Percentiles rank a stretch among this genome's conserved stretches.
Evolutionary conservation across 2,113 vertebrate species (phyloP).

Genomic region (Pongo abelii): DNA sequence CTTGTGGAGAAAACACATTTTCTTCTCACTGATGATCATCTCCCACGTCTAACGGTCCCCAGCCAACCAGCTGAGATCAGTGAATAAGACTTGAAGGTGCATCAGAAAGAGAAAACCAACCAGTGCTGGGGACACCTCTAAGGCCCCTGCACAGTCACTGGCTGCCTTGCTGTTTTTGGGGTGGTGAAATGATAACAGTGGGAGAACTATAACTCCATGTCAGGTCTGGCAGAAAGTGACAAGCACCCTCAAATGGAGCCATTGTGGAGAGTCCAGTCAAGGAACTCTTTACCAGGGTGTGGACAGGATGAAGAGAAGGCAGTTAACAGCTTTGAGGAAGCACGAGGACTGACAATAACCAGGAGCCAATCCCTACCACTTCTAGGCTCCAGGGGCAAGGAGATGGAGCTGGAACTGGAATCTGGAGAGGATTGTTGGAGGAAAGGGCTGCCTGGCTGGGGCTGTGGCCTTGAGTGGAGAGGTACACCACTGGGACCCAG

Average conservation of each 20-base stretch:
- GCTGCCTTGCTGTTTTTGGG: neutral
- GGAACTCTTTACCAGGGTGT: neutral
- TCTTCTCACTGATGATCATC: neutral
- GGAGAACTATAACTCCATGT: neutral
- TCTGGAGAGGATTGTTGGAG: neutral
- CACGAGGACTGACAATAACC: neutral
- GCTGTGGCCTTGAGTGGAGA: neutral
- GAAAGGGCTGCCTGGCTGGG: neutral
- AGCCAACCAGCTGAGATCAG: neutral
- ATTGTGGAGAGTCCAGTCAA: neutral
- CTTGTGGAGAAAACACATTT: constrained; percentile 8
- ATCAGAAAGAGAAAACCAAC: neutral
- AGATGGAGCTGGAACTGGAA: neutral
- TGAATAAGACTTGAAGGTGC: neutral
- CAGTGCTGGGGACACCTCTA: neutral
- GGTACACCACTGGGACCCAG: neutral
- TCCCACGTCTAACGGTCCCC: neutral
- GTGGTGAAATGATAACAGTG: too few relatives aligned
- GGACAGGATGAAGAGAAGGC: neutral
- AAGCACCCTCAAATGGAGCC: too few relatives aligned
- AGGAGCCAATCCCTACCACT: neutral
- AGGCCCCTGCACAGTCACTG: too few relatives aligned
- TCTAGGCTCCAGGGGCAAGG: accelerated
- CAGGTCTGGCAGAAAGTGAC: neutral
- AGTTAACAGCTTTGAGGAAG: neutral